Percentiles rank a stretch among this genome's conserved stretches.
These are phyloP conservation scores for Leptura quadrifasciata DNA, from an alignment of 2,888 invertebrate species.

Conservation along the genomic window DNA sequence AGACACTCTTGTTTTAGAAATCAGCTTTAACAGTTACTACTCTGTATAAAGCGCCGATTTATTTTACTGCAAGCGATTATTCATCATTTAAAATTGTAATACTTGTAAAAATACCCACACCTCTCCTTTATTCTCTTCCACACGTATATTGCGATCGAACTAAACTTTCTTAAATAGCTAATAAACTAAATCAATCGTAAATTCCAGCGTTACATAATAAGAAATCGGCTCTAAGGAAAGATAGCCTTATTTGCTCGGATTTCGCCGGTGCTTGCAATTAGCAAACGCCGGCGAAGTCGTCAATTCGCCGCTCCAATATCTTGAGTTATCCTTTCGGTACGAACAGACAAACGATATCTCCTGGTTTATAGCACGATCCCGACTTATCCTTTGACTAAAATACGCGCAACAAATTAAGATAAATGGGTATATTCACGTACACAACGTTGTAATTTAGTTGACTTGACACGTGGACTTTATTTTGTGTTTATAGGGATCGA, in stretches of 20 bases:
- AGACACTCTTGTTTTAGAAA: no score
- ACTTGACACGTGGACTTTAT: conserved; percentile 37
- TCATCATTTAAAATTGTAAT: not conserved
- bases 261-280: conserved; percentile 59
- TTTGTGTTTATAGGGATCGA: conserved; percentile 8
- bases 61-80: not conserved
- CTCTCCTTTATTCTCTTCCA: not conserved
- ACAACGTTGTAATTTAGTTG: conserved; percentile 42
- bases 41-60: not conserved
- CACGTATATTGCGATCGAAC: not conserved
- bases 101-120: conserved; percentile 2
- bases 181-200: conserved; percentile 36
- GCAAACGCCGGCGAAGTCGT: conserved; percentile 54
- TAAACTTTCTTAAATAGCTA: conserved; percentile 7
- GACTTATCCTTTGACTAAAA: conserved; percentile 55
- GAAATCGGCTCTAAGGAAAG: conserved; percentile 47
- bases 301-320: conserved; percentile 57
- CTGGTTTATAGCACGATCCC: conserved; percentile 60
- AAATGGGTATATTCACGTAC: conserved; percentile 54
- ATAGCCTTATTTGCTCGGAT: conserved; percentile 57
- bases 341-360: conserved; percentile 64
- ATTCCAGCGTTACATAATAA: conserved; percentile 51
- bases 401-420: conserved; percentile 58
- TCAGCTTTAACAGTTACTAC: no score
- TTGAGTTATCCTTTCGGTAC: conserved; percentile 61